Evolutionary conservation across 2,797 vertebrate species (phyloP).

Genomic region (Pseudochirops cupreus): DNA sequence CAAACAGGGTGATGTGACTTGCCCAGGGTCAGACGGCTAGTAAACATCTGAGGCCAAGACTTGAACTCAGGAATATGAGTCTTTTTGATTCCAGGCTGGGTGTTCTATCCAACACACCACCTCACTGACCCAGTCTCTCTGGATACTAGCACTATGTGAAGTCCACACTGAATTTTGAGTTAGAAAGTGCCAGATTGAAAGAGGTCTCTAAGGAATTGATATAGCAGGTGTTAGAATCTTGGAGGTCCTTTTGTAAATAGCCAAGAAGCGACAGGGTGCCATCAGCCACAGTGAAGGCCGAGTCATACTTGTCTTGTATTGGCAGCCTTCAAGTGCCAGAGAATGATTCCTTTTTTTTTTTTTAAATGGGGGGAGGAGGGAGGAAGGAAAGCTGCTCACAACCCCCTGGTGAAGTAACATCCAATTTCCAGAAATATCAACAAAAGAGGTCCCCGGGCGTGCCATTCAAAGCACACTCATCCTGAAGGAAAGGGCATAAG

Average conservation of each 20-base stretch:
- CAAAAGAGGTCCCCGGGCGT: slow-evolving; percentile 46
- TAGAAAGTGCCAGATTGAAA: neutral
- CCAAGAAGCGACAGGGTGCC: neutral
- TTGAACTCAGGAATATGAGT: neutral
- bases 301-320: neutral
- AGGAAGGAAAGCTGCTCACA: neutral
- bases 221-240: neutral
- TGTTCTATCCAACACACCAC: neutral
- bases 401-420: neutral
- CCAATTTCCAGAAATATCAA: slow-evolving; percentile 26
- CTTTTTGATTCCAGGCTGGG: neutral
- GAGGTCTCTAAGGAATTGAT: neutral
- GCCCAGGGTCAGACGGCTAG: neutral
- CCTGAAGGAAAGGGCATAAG: neutral
- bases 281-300: neutral
- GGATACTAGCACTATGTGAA: neutral
- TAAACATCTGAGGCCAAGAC: neutral
- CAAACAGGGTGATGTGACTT: neutral
- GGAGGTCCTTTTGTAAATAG: neutral
- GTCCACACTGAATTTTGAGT: neutral
- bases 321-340: neutral
- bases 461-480: slow-evolving; percentile 29
- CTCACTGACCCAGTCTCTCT: neutral
- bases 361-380: neutral
- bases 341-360: neutral